Evolutionary conservation across 1,140 invertebrate species (phyloP).

Genomic region (Bombus turneri): DNA sequence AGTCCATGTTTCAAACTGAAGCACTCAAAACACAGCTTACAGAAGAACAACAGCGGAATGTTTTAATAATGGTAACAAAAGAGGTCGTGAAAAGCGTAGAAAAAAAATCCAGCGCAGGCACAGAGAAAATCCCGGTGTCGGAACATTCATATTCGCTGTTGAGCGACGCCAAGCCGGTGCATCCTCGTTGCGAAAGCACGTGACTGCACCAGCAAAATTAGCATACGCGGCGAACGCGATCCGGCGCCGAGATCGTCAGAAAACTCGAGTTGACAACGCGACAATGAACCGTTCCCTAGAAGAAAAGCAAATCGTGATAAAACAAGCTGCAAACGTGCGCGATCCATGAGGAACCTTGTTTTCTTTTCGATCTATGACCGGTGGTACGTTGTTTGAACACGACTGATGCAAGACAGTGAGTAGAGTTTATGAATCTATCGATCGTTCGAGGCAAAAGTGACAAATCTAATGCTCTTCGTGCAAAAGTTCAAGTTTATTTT

Average conservation of each 20-base stretch:
- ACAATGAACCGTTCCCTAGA: slow-evolving; percentile 48
- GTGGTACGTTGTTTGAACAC: neutral
- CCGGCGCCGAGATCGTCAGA: slow-evolving; percentile 29
- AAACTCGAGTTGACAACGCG: slow-evolving; percentile 61
- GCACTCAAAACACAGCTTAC: neutral
- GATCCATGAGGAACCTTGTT: neutral
- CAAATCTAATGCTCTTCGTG: too few species aligned
- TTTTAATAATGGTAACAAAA: neutral
- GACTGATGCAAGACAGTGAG: slow-evolving; percentile 36
- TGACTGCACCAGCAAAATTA: slow-evolving; percentile 64
- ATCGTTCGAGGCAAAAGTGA: neutral
- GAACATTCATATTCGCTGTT: neutral
- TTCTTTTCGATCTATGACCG: neutral
- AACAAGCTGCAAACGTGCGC: neutral
- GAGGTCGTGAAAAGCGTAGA: neutral
- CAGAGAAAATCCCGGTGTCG: neutral
- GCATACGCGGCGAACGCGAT: slow-evolving; percentile 46
- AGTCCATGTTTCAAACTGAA: neutral
- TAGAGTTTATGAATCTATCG: neutral
- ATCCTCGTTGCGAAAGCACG: slow-evolving; percentile 46
- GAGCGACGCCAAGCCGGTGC: slow-evolving; percentile 5
- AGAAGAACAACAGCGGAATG: neutral
- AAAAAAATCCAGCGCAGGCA: neutral
- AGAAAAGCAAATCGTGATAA: neutral
- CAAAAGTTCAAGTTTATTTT: too few species aligned